Conservation (phyloP, 2,797 vertebrate species). For the Falco columbarius region DNA sequence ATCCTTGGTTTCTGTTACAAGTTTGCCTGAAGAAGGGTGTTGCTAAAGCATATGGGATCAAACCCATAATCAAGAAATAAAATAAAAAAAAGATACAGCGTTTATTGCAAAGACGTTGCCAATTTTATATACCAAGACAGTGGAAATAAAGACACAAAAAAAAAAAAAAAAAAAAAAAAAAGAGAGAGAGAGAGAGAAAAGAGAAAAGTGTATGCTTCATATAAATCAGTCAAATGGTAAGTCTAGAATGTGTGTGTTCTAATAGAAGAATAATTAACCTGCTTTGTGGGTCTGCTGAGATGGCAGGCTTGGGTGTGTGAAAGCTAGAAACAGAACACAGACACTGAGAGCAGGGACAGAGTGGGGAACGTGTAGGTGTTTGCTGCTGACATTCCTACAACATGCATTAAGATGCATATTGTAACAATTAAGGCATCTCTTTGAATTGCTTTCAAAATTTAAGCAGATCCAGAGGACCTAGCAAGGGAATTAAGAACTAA, state of each 20-base stretch:
- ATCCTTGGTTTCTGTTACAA: background rate
- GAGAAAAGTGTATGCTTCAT: background rate
- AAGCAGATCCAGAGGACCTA: slow-evolving; percentile 54
- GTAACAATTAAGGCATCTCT: slow-evolving; percentile 69
- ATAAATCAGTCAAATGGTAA: background rate
- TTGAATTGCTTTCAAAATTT: slow-evolving; percentile 69
- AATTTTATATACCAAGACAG: background rate
- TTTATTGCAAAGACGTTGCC: background rate
- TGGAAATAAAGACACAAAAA: background rate
- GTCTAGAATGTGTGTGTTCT: background rate
- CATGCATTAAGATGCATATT: slow-evolving; percentile 38
- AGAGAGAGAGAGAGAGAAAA: background rate
- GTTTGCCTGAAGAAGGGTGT: background rate
- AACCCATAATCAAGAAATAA: background rate
- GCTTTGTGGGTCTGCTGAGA: slow-evolving; percentile 11
- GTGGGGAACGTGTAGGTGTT: slow-evolving; percentile 20
- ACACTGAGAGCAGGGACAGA: background rate
- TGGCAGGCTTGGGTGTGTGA: background rate
- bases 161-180: background rate
- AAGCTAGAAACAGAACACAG: slow-evolving; percentile 53
- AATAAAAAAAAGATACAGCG: background rate
- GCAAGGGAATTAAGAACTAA: slow-evolving; percentile 65
- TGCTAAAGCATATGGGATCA: background rate
- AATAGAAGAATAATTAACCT: background rate
- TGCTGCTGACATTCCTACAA: slow-evolving; percentile 32